phyloP scores from a whole-genome alignment of 35 echinoderm and acorn worm species.

The Holothuria glaberrima region DNA sequence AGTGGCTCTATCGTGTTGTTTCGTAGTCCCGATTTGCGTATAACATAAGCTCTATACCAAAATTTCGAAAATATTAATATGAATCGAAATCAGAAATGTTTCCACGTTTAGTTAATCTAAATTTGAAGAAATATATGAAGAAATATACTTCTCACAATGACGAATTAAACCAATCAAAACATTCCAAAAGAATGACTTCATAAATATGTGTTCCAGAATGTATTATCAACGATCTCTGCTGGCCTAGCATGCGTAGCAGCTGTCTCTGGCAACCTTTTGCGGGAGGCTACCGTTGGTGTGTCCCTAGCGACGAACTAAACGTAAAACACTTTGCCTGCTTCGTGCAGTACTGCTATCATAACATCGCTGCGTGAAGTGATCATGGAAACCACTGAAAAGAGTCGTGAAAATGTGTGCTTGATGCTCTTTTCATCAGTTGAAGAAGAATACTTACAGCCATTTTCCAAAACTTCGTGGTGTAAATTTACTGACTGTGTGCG shows the following conservation, averaged over 20 bases:
- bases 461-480: conserved; percentile 18
- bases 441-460: background rate
- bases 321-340: background rate
- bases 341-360: background rate
- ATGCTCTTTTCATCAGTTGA: conserved; percentile 29
- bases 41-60: background rate
- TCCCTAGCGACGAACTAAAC: conserved; percentile 4
- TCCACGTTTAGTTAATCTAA: background rate
- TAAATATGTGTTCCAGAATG: background rate
- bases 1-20: background rate
- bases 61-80: conserved; percentile 5
- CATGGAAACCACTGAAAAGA: conserved; percentile 1
- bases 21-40: background rate
- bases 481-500: conserved; percentile 12
- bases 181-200: background rate
- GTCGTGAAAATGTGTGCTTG: conserved; percentile 15
- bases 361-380: conserved; percentile 2
- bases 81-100: conserved; percentile 24
- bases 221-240: background rate
- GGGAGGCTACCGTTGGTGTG: background rate
- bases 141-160: background rate
- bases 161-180: conserved; percentile 6
- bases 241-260: conserved; percentile 8
- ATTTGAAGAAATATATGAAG: background rate
- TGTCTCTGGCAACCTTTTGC: background rate